A percentile compares a stretch with the other conserved stretches of the same genome.
Conservation (phyloP, 2,113 vertebrate species). For the Progne subis region DNA sequence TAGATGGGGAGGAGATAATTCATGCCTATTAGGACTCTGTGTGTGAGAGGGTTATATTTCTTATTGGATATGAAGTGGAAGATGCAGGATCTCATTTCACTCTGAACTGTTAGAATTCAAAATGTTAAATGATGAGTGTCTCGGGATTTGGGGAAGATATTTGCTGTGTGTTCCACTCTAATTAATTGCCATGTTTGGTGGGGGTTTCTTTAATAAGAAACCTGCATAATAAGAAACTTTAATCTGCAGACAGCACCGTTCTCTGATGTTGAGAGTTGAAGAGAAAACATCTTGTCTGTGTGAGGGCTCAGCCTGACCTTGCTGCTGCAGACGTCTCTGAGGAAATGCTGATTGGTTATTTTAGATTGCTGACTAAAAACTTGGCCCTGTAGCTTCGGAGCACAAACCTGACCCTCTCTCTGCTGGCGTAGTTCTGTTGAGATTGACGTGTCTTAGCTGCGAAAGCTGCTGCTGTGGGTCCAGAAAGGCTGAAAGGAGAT, state of each 20-base stretch:
- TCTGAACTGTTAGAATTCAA: background rate
- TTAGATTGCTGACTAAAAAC: background rate
- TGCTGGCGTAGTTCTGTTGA: fast-evolving
- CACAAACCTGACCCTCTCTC: background rate
- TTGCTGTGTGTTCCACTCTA: background rate
- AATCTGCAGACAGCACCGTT: background rate
- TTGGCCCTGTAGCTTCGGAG: background rate
- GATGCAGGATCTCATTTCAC: background rate
- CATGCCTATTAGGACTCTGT: background rate
- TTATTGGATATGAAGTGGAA: background rate
- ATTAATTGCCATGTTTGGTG: background rate
- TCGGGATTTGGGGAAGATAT: background rate
- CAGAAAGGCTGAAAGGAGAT: background rate
- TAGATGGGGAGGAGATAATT: background rate
- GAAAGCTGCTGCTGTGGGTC: background rate
- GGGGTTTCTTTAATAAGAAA: too few species aligned
- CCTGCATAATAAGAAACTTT: too few species aligned
- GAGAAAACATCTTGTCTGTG: background rate
- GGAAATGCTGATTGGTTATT: background rate
- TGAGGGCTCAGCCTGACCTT: background rate
- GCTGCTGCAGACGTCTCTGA: background rate
- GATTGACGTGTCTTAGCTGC: background rate
- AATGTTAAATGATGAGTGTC: background rate
- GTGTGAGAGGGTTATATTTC: background rate
- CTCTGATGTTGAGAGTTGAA: background rate